Percentiles rank a stretch among this genome's conserved stretches.
Conservation (phyloP, 2,888 invertebrate species). For the Celastrina argiolus region DNA sequence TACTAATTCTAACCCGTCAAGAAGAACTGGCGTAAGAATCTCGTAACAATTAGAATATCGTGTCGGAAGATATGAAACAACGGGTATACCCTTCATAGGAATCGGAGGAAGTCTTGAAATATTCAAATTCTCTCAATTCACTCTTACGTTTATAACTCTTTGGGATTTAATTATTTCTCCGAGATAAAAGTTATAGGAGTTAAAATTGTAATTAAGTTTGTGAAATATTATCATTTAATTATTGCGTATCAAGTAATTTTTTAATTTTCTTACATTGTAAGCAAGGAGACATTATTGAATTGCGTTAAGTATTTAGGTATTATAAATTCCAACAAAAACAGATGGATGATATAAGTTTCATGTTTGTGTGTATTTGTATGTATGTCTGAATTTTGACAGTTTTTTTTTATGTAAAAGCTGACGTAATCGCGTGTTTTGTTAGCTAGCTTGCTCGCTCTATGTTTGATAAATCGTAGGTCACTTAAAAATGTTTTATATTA, state of each 20-base stretch:
- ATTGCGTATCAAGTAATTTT: neutral
- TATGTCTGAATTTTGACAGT: too few relatives aligned
- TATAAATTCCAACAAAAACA: too few relatives aligned
- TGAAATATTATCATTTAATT: neutral
- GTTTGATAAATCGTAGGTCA: too few relatives aligned
- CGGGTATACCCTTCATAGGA: neutral
- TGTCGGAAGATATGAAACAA: neutral
- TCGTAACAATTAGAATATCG: neutral
- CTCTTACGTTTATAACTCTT: slow-evolving; percentile 25
- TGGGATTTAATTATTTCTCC: slow-evolving; percentile 29
- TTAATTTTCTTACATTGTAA: neutral
- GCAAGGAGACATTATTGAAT: too few relatives aligned
- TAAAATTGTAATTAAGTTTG: slow-evolving; percentile 27
- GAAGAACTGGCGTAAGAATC: neutral
- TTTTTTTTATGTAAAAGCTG: too few relatives aligned
- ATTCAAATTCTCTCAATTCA: slow-evolving; percentile 16
- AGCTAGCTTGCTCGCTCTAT: too few relatives aligned
- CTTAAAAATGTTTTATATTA: too few relatives aligned
- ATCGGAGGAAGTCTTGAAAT: slow-evolving; percentile 16
- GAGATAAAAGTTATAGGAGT: slow-evolving; percentile 28
- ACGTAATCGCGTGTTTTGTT: too few relatives aligned
- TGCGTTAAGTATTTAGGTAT: too few relatives aligned
- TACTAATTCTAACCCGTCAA: too few relatives aligned
- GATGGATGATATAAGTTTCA: too few relatives aligned
- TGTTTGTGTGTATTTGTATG: too few relatives aligned